A percentile compares a stretch with the other conserved stretches of the same genome.
Conservation (phyloP, 1,140 invertebrate genomes). For the Penaeus chinensis region DNA sequence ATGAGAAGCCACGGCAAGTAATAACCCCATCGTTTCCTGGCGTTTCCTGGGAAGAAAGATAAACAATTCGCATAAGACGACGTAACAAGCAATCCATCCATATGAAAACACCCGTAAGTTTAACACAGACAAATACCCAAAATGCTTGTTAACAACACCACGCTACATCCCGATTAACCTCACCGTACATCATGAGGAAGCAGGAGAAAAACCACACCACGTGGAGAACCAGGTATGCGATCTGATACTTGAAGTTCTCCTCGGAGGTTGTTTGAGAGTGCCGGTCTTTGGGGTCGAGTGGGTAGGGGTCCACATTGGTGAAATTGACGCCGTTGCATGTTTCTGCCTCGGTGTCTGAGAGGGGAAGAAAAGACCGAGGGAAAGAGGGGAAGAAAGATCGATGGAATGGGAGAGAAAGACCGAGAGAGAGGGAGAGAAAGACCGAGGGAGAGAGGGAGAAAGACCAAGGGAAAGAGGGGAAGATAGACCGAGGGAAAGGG, state of each 20-base stretch:
- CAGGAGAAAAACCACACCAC: conserved; percentile 23
- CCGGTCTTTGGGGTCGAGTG: not conserved
- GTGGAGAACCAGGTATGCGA: conserved; percentile 38
- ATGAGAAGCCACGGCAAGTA: conserved; percentile 41
- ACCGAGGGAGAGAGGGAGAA: too few relatives aligned
- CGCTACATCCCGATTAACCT: not conserved
- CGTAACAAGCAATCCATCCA: not conserved
- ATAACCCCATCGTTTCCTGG: conserved; percentile 40
- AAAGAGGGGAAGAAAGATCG: too few relatives aligned
- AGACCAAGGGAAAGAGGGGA: too few relatives aligned
- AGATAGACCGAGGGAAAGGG: too few relatives aligned
- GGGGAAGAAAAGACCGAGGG: too few relatives aligned
- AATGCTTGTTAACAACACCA: not conserved
- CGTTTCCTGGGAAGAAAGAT: conserved; percentile 29
- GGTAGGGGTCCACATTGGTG: not conserved
- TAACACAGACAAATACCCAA: not conserved
- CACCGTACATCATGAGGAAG: conserved; percentile 44
- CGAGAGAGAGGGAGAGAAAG: too few relatives aligned
- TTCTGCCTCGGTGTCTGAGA: too few relatives aligned
- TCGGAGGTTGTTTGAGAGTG: not conserved
- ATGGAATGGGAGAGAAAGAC: too few relatives aligned
- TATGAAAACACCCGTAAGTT: too few relatives aligned
- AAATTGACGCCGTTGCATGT: not conserved
- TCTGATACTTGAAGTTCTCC: conserved; percentile 37
- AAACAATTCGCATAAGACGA: not conserved